Conservation (phyloP, 1,140 invertebrate genomes). For the Dinoponera quadriceps region DNA sequence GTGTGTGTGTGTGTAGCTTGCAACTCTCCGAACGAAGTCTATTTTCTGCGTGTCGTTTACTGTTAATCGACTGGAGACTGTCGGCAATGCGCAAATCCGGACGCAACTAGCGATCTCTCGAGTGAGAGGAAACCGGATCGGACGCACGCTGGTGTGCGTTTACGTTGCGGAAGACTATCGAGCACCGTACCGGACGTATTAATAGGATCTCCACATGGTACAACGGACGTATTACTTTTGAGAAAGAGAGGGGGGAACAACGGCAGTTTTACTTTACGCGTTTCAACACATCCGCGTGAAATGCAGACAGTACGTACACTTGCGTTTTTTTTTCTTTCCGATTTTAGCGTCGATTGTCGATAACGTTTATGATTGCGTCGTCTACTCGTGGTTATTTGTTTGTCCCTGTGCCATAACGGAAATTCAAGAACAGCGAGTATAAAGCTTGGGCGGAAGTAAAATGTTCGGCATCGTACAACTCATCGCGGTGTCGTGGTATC, state of each 20-base stretch:
- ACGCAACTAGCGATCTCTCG: background rate
- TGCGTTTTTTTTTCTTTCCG: background rate
- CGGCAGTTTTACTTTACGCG: too few species aligned
- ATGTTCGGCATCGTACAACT: slow-evolving; percentile 10
- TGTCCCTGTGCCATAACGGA: background rate
- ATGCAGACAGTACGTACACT: background rate
- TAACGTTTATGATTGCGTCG: background rate
- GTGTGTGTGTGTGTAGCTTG: slow-evolving; percentile 30
- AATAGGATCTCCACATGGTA: background rate
- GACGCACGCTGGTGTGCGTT: background rate
- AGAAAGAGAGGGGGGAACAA: too few species aligned
- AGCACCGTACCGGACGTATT: too few species aligned
- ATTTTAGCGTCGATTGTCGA: slow-evolving; percentile 16
- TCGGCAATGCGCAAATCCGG: background rate
- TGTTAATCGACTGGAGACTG: slow-evolving; percentile 17
- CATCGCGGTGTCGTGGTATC: background rate
- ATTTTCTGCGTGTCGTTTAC: slow-evolving; percentile 36
- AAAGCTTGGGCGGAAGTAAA: slow-evolving; percentile 10
- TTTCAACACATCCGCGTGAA: too few species aligned
- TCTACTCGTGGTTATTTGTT: slow-evolving; percentile 3
- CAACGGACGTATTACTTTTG: background rate
- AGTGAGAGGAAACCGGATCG: slow-evolving; percentile 24
- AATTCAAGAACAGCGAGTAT: slow-evolving; percentile 38
- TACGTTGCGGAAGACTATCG: too few species aligned
- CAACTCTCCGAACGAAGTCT: slow-evolving; percentile 21